A percentile compares a stretch with the other conserved stretches of the same genome.
These are phyloP conservation scores for Hemithea aestivaria DNA, from an alignment of 2,888 invertebrate genomes.

Conservation along the genomic window DNA sequence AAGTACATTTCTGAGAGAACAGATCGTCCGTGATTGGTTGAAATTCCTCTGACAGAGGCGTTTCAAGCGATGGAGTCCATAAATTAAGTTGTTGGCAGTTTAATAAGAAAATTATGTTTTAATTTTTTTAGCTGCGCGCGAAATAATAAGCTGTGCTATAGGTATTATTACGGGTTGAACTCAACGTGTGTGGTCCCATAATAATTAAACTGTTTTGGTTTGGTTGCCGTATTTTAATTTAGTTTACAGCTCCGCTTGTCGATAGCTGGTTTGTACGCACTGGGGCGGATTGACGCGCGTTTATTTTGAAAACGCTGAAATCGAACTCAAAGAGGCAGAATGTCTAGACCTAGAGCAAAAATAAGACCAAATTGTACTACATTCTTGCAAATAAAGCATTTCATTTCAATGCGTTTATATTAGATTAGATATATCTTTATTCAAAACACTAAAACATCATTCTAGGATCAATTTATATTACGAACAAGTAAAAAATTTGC, in stretches of 20 bases:
- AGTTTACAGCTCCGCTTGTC: conserved; percentile 43
- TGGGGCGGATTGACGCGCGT: conserved; percentile 25
- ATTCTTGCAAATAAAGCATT: no score
- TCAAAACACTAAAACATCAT: no score
- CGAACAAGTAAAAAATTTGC: no score
- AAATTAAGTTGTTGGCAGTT: conserved; percentile 80
- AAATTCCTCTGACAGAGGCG: conserved; percentile 60
- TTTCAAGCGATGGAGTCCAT: conserved; percentile 70
- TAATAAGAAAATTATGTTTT: conserved; percentile 77
- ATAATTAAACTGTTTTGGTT: conserved; percentile 63
- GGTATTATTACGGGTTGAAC: conserved; percentile 61
- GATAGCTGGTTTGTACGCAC: conserved; percentile 33
- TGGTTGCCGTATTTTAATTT: conserved; percentile 58
- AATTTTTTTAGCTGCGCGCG: conserved; percentile 69
- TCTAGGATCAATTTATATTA: no score
- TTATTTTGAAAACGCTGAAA: conserved; percentile 8
- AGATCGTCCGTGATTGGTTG: conserved; percentile 56
- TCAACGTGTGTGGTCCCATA: conserved; percentile 70
- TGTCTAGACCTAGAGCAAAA: no score
- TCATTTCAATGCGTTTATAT: no score
- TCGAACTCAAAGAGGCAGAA: no score
- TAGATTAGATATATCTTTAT: no score
- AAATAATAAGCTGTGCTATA: conserved; percentile 71
- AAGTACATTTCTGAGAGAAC: conserved; percentile 28
- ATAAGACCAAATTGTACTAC: no score